Evolutionary conservation across 1,140 invertebrate genomes (phyloP), one percentile per base, ranked within the genome.

Genomic region (Drosophila parvula): DNA sequence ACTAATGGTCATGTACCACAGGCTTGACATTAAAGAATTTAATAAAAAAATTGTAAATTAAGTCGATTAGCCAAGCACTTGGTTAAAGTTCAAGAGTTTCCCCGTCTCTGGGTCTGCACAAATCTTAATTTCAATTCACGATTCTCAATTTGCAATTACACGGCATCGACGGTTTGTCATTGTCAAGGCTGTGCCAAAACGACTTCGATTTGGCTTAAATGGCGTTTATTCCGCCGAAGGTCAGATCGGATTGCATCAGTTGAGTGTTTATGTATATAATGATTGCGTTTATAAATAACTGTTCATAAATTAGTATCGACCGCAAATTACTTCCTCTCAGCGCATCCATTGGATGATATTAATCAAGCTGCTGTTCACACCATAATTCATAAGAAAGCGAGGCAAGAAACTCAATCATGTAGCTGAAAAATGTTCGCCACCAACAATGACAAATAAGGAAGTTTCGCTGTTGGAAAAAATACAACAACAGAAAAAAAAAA

Each of bases 361-460:
- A 68, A 77, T 58, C 58, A 50, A 79, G 65, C 18, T 59, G 65
- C 18, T 59, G 70, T 65, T 67, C 78, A 44, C 57, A 60, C 75
- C 70, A 76, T 78, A 69, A 70, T 40, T 70, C 67, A 56, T 45
- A 44, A 40, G 64, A 58, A 34, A 75, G 73, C 71, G 28, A 50
- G 75, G 60, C 64, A 47, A 71, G 68, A 86, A 73, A 79, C 60
- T 67, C 74, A 81, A 74, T 78, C 77, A 69, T 65, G 77, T 40
- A 18, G 32, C 74, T 67, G 48, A 67, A 85, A 84, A 86, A 67
- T 69, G 64, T 68, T 76, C 67, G 68, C 47, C 78, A 63, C 70
- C 84, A 83, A 88, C 84, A 88, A 88, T 88, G 84, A 89, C 80
- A 89, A 89, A 88, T 88, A 88, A 88, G 83, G 83, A 88, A 88